These are phyloP conservation scores for Gymnopithys bicolor DNA, from an alignment of 2,797 vertebrate genomes.

Conservation along the genomic window DNA sequence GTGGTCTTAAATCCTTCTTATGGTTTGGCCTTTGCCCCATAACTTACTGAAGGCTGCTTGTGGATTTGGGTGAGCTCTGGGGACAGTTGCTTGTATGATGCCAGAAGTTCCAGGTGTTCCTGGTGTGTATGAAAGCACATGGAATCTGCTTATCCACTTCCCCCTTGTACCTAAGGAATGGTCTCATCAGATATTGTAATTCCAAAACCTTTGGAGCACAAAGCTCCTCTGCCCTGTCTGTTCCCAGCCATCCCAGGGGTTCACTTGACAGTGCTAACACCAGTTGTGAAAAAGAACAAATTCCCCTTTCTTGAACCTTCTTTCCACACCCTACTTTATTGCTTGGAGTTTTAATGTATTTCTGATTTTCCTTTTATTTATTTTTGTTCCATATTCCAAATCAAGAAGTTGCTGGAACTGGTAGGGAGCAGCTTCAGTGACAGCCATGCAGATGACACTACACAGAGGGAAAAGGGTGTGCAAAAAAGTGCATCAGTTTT, in stretches of 20 bases:
- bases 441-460: not conserved
- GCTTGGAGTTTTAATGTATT: not conserved
- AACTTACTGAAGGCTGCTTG: not conserved
- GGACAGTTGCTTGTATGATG: not conserved
- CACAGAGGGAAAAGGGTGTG: not conserved
- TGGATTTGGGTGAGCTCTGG: not conserved
- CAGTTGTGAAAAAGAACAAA: not conserved
- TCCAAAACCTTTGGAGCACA: not conserved
- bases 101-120: not conserved
- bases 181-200: not conserved
- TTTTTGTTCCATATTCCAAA: not conserved
- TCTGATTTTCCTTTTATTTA: not conserved
- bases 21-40: not conserved
- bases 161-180: accelerated
- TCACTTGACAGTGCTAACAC: not conserved
- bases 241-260: not conserved
- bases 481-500: not conserved
- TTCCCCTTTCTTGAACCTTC: not conserved
- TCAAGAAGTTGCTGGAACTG: not conserved
- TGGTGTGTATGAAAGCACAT: not conserved
- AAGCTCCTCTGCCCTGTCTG: not conserved
- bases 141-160: not conserved
- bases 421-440: not conserved
- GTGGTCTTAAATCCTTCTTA: not conserved
- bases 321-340: not conserved